These are phyloP conservation scores for Drosophila arawakana DNA, from an alignment of 1,140 invertebrate genomes.

Conservation along the genomic window DNA sequence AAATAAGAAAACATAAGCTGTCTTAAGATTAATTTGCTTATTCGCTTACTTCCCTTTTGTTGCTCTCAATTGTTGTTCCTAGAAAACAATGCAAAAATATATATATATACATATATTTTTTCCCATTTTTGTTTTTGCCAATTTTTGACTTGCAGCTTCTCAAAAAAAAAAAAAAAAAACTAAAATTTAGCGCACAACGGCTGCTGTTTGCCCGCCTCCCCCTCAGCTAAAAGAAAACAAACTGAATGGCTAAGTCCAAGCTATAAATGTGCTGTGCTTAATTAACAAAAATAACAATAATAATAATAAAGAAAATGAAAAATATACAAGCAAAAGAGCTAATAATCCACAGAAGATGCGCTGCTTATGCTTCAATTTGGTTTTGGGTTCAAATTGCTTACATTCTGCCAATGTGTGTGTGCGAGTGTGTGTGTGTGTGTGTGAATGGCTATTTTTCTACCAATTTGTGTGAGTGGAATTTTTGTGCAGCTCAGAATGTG, in stretches of 20 bases:
- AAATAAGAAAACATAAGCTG: slow-evolving; percentile 66
- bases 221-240: slow-evolving; percentile 27
- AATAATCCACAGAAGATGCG: slow-evolving; percentile 63
- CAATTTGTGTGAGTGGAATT: slow-evolving; percentile 40
- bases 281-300: slow-evolving; percentile 54
- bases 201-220: slow-evolving; percentile 54
- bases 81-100: slow-evolving; percentile 37
- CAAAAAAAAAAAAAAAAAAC: no score
- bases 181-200: slow-evolving; percentile 66
- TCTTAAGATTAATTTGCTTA: slow-evolving; percentile 76
- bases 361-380: slow-evolving; percentile 76
- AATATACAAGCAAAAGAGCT: slow-evolving; percentile 25
- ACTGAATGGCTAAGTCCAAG: slow-evolving; percentile 43
- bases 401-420: slow-evolving; percentile 14
- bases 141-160: slow-evolving; percentile 75
- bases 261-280: slow-evolving; percentile 69
- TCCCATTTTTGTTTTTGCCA: slow-evolving; percentile 56
- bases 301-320: slow-evolving; percentile 33
- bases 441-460: slow-evolving; percentile 8
- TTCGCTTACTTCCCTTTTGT: slow-evolving; percentile 59
- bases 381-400: slow-evolving; percentile 69
- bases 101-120: slow-evolving; percentile 34
- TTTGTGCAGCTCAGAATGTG: slow-evolving; percentile 40
- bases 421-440: slow-evolving; percentile 21
- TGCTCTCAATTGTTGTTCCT: slow-evolving; percentile 55